Evolutionary conservation across 2,113 vertebrate species (phyloP).

Genomic region (Cyanoderma ruficeps): DNA sequence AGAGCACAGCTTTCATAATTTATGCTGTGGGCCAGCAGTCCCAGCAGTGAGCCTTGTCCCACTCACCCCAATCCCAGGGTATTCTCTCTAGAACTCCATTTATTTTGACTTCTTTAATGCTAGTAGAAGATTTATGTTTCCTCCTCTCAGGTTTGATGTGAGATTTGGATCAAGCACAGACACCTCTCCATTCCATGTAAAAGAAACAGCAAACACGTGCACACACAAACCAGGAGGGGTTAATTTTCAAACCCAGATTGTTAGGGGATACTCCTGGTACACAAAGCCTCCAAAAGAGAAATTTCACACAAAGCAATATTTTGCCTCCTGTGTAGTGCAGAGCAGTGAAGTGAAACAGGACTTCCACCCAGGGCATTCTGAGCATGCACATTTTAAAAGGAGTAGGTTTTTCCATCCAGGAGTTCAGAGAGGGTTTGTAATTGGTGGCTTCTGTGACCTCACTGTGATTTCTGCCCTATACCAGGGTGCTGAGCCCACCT

Average conservation of each 20-base stretch:
- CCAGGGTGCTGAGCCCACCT: not conserved
- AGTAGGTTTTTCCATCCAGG: not conserved
- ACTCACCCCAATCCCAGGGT: not conserved
- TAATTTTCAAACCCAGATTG: not conserved
- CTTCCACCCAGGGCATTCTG: not conserved
- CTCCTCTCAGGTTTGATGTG: not conserved
- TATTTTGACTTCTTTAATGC: not conserved
- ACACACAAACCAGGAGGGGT: not conserved
- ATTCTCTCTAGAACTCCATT: not conserved
- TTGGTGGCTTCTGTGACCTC: not conserved
- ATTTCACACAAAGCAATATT: not conserved
- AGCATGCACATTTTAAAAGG: not conserved
- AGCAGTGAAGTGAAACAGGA: not conserved
- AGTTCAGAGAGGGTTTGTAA: not conserved
- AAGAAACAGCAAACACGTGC: not conserved
- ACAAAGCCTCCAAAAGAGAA: not conserved
- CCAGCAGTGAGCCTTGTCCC: not conserved
- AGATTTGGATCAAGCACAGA: not conserved
- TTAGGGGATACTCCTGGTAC: not conserved
- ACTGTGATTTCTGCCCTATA: constrained; percentile 17
- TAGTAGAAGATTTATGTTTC: not conserved
- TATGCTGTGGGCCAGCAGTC: not conserved
- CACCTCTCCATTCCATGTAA: not conserved
- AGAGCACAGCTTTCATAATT: not conserved
- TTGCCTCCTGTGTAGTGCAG: not conserved